Evolutionary conservation across 1,140 invertebrate species (phyloP).

Genomic region (Helicoverpa zea): DNA sequence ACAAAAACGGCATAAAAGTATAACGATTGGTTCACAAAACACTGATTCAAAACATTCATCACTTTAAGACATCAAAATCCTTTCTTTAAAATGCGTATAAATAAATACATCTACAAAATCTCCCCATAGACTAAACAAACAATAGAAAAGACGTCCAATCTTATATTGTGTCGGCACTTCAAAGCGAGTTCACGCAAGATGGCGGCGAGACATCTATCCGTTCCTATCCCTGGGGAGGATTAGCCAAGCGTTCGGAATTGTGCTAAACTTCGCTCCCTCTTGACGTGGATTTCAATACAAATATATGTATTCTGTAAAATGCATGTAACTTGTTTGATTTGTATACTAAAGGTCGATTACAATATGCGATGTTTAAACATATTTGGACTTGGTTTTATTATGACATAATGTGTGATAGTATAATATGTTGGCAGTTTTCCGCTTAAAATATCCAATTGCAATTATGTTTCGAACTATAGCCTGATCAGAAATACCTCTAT

Average conservation of each 20-base stretch:
- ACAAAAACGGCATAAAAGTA: no score
- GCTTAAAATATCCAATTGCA: no score
- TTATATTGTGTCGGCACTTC: slow-evolving; percentile 23
- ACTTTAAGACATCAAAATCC: not conserved
- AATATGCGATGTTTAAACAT: not conserved
- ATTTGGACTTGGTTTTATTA: no score
- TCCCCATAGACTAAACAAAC: slow-evolving; percentile 21
- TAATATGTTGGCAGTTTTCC: no score
- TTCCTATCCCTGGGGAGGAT: slow-evolving; percentile 8
- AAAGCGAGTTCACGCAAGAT: slow-evolving; percentile 28
- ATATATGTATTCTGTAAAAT: not conserved
- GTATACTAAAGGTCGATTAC: not conserved
- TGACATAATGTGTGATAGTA: no score
- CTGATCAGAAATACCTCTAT: no score
- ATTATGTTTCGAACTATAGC: no score
- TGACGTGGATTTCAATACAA: not conserved
- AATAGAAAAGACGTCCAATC: slow-evolving; percentile 23
- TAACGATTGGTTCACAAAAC: no score
- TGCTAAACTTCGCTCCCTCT: not conserved
- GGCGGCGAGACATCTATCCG: slow-evolving; percentile 1
- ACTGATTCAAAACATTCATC: no score
- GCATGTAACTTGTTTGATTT: not conserved
- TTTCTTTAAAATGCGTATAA: not conserved
- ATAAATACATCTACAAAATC: not conserved
- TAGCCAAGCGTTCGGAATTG: slow-evolving; percentile 7